Conservation (phyloP, 2,113 vertebrate species). For the Elanus axillaris region DNA sequence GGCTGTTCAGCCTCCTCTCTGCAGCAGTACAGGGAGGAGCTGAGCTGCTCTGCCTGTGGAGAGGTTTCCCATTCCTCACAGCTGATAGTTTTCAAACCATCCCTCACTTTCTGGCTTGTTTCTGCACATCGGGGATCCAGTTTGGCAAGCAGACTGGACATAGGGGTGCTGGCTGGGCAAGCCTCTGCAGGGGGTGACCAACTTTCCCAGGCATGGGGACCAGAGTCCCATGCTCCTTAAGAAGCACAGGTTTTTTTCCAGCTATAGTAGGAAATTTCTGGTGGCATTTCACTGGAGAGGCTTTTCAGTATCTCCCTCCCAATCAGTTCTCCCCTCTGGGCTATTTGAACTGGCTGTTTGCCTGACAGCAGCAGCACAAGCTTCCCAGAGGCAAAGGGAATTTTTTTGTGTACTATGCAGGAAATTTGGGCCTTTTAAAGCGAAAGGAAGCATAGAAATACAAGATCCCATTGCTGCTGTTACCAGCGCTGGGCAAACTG, state of each 20-base stretch:
- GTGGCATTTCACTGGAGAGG: neutral
- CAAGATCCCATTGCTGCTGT: neutral
- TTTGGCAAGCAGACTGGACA: neutral
- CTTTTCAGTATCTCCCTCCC: neutral
- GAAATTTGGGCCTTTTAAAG: neutral
- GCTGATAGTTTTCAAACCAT: neutral
- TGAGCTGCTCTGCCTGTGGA: neutral
- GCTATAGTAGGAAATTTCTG: neutral
- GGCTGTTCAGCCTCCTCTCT: neutral
- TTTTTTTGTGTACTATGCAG: neutral
- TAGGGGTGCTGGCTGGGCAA: neutral
- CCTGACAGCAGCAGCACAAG: neutral
- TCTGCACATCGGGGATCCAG: rapidly evolving
- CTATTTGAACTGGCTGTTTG: conserved; percentile 7
- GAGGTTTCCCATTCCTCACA: neutral
- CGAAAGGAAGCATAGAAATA: neutral
- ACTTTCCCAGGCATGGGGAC: neutral
- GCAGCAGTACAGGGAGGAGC: neutral
- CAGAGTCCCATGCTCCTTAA: rapidly evolving
- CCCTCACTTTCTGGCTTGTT: neutral
- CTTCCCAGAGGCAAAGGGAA: neutral
- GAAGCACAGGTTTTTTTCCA: neutral
- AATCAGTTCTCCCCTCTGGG: neutral
- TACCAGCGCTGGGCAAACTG: neutral
- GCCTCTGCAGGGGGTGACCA: neutral